Evolutionary conservation across 2,113 vertebrate genomes (phyloP), one percentile per base, ranked within the genome.

Genomic region (Panthera uncia): DNA sequence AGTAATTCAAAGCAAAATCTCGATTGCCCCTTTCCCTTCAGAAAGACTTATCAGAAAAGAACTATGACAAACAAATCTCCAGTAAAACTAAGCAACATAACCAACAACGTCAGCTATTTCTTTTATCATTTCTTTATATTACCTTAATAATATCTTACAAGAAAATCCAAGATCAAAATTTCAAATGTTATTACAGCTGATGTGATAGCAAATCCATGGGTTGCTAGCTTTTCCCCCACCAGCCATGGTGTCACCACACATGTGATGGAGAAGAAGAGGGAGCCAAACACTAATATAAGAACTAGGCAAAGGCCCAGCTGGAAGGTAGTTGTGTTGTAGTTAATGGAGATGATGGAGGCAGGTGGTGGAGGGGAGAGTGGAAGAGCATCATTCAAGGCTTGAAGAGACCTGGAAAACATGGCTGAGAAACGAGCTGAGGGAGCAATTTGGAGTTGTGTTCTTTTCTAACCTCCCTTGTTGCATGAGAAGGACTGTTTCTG

Each of bases 81-180:
- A 63, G 90, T 84, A 96, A 91, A 95, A 11, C 63, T 48, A 78
- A 81, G 13, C 18, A 14, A 93, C 3, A 45, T 45, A 82, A 55
- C 3, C 38, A 65, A 78, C 84, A 85, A 76, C 36, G 10, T 36
- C 4, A 15, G 2, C 38, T 50, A 79, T 45, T 79, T 87, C 33
- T 88, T 76, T 78, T 41, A 87, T 36, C 2, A 41, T 90, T 94
- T 88, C 55, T 84, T 74, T 80, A 52, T 11, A 88, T 96, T 69
- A 29, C 11, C 82, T 79, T 65, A 63, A 80, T 52, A 63, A 78
- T 36, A 89, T 95, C 27, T 92, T 81, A 88, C 1, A 31, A 74
- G 61, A 84, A 97, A 97, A 69, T 36, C 6, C 45, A 79, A 88
- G 78, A 61, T 73, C 33, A 78, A 38, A 0, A 6, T 79, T 83